Evolutionary conservation across 37 sponge, comb jelly and placozoan species (phyloP).

Genomic region (Petrosia ficiformis): DNA sequence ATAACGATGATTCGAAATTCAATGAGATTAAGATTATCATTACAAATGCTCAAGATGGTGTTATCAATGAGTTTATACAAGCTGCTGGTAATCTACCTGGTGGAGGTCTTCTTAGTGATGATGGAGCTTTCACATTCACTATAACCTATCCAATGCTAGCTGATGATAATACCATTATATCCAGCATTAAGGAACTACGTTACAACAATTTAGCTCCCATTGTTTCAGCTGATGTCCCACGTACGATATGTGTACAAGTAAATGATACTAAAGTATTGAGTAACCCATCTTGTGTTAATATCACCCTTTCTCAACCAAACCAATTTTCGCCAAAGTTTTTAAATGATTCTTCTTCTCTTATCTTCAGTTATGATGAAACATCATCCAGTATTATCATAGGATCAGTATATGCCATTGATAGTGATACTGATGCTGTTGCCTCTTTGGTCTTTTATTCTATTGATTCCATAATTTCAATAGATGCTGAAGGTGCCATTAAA

Average conservation of each 20-base stretch:
- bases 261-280: slow-evolving; percentile 40
- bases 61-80: slow-evolving; percentile 44
- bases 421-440: slow-evolving; percentile 38
- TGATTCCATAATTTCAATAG: slow-evolving; percentile 16
- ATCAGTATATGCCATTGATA: slow-evolving; percentile 39
- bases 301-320: slow-evolving; percentile 60
- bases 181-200: slow-evolving; percentile 34
- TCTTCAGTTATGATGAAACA: slow-evolving; percentile 28
- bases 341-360: background rate
- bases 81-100: slow-evolving; percentile 40
- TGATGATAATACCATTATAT: slow-evolving; percentile 5
- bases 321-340: slow-evolving; percentile 41
- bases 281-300: slow-evolving; percentile 52
- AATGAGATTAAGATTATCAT: slow-evolving; percentile 39
- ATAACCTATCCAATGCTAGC: slow-evolving; percentile 45
- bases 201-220: slow-evolving; percentile 63
- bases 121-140: slow-evolving; percentile 22
- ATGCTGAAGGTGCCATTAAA: background rate
- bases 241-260: slow-evolving; percentile 48
- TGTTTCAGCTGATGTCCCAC: slow-evolving; percentile 25
- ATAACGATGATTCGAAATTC: slow-evolving; percentile 56
- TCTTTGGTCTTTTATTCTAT: slow-evolving; percentile 44
- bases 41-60: slow-evolving; percentile 50
- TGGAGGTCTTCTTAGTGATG: slow-evolving; percentile 28
- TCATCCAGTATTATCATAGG: slow-evolving; percentile 1